These are phyloP conservation scores for Lophotis ruficrista DNA, from an alignment of 2,113 vertebrate species.

Conservation along the genomic window DNA sequence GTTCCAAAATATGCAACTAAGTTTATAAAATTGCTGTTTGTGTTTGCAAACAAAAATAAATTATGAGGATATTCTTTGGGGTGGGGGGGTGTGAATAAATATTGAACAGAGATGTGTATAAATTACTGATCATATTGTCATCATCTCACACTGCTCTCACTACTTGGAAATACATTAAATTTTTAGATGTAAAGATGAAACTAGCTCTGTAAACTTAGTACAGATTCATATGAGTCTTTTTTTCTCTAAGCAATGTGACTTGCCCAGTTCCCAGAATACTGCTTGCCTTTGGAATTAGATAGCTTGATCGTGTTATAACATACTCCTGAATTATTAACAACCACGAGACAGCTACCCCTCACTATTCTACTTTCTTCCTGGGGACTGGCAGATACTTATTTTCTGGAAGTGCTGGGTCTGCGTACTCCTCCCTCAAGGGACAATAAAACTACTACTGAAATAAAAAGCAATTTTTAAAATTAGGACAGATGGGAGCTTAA, in stretches of 20 bases:
- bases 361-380: background rate
- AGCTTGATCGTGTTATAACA: background rate
- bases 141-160: background rate
- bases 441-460: background rate
- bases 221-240: background rate
- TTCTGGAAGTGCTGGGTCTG: background rate
- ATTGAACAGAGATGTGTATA: background rate
- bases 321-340: background rate
- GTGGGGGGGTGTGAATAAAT: background rate
- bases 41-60: background rate
- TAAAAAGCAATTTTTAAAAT: background rate
- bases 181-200: background rate
- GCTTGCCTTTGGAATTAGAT: background rate
- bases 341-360: background rate
- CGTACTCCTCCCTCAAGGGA: background rate
- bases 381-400: background rate
- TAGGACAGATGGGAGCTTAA: background rate
- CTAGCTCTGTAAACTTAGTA: background rate
- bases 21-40: background rate
- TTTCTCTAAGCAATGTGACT: background rate
- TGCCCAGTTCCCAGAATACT: background rate
- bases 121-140: background rate
- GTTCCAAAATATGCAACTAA: background rate
- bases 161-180: background rate
- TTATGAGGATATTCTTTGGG: background rate